phyloP scores from a whole-genome alignment of 2,113 vertebrate genomes.

The Amphilophus citrinellus region DNA sequence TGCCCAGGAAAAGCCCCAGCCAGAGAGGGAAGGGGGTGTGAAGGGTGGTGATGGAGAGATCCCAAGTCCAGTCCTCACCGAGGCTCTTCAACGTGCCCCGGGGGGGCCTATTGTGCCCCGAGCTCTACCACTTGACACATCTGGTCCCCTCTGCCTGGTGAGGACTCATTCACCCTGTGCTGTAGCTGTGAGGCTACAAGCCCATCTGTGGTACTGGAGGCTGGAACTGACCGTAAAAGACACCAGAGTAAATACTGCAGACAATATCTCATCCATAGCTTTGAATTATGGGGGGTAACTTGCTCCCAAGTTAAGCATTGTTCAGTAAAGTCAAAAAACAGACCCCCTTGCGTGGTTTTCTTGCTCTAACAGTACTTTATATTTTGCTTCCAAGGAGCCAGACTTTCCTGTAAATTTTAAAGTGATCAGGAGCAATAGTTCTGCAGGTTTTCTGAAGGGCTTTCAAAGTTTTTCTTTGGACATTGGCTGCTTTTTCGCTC shows the following conservation, averaged over 20 bases:
- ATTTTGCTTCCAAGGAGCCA: neutral
- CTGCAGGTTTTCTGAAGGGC: rapidly evolving
- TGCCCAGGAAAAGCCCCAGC: constrained; percentile 74
- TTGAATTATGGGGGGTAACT: constrained; percentile 1
- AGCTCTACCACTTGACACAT: constrained; percentile 68
- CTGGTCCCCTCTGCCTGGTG: constrained; percentile 57
- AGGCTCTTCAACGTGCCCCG: constrained; percentile 49
- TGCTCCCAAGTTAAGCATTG: neutral
- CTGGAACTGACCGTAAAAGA: constrained; percentile 6
- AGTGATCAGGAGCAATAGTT: neutral
- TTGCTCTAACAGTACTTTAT: neutral
- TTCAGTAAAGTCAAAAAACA: constrained; percentile 2
- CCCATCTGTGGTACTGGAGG: constrained; percentile 22
- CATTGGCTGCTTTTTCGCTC: too few species aligned
- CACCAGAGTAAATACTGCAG: constrained; percentile 4
- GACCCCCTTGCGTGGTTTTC: neutral
- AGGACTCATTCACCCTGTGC: constrained; percentile 35
- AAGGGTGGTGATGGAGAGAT: constrained; percentile 30
- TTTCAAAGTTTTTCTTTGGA: neutral
- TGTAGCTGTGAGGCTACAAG: constrained; percentile 14
- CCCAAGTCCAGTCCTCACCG: constrained; percentile 46
- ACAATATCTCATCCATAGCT: neutral
- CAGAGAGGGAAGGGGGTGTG: constrained; percentile 41
- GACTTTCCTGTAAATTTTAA: neutral
- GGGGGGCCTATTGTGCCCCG: constrained; percentile 54